These are phyloP conservation scores for Labia minor DNA, from an alignment of 2,888 invertebrate species.

Conservation along the genomic window DNA sequence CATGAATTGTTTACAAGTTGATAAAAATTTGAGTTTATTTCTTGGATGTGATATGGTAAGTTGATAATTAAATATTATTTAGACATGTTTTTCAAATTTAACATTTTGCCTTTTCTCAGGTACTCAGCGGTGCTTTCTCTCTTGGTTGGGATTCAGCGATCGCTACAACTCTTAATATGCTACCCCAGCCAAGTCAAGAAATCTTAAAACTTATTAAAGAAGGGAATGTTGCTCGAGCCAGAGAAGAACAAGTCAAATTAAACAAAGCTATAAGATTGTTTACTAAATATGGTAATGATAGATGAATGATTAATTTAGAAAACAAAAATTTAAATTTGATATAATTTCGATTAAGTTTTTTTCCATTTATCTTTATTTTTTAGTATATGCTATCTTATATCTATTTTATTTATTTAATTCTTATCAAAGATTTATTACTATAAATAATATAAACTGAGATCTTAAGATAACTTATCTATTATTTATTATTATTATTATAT, in stretches of 20 bases:
- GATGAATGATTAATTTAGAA: neutral
- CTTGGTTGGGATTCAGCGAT: conserved; percentile 63
- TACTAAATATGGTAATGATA: conserved; percentile 43
- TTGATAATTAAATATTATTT: too few species aligned
- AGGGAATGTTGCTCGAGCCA: conserved; percentile 41
- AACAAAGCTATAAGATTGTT: conserved; percentile 43
- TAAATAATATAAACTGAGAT: too few species aligned
- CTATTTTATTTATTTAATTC: too few species aligned
- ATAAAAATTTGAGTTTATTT: conserved; percentile 49
- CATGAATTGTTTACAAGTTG: conserved; percentile 44
- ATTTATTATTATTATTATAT: too few species aligned
- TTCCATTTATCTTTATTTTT: neutral
- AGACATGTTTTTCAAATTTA: neutral
- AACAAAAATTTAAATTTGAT: too few species aligned
- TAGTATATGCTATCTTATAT: neutral
- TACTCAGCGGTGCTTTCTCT: conserved; percentile 53
- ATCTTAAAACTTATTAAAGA: conserved; percentile 45
- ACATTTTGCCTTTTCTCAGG: conserved; percentile 37
- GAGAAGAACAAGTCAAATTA: conserved; percentile 43
- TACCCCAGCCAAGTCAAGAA: conserved; percentile 46
- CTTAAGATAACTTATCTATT: too few species aligned
- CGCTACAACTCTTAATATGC: conserved; percentile 56
- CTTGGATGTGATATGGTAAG: conserved; percentile 55
- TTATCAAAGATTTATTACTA: too few species aligned
- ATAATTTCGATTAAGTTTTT: neutral